Percentiles rank a stretch among this genome's conserved stretches.
These are phyloP conservation scores for Gibbula magus DNA, from an alignment of 2,888 invertebrate genomes.

Conservation along the genomic window DNA sequence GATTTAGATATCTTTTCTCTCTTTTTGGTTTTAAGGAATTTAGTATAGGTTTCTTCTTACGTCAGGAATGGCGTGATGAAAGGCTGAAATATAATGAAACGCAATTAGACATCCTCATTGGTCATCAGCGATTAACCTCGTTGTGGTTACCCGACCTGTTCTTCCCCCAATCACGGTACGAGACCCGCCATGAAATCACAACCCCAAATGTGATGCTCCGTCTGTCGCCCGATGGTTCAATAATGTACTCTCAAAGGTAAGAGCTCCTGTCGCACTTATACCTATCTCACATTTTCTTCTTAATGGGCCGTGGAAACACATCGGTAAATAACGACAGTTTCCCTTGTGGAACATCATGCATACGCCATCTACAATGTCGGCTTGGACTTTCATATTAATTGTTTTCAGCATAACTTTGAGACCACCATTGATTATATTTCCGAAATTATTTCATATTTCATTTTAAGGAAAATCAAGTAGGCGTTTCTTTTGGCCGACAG, in stretches of 20 bases:
- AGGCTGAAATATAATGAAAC: constrained; percentile 36
- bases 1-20: not conserved
- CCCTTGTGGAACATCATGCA: too few relatives aligned
- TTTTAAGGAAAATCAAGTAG: too few relatives aligned
- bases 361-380: too few relatives aligned
- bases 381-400: too few relatives aligned
- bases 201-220: constrained; percentile 49
- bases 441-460: too few relatives aligned
- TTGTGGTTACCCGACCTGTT: constrained; percentile 55
- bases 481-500: too few relatives aligned
- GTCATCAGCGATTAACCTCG: constrained; percentile 29
- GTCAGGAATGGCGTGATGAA: constrained; percentile 46
- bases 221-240: constrained; percentile 44
- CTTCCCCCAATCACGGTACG: constrained; percentile 49
- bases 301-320: too few relatives aligned
- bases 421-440: too few relatives aligned
- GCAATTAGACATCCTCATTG: constrained; percentile 8
- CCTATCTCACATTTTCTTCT: too few relatives aligned
- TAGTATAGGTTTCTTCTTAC: constrained; percentile 45
- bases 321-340: too few relatives aligned
- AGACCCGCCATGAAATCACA: constrained; percentile 43
- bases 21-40: constrained; percentile 43
- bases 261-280: not conserved
- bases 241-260: constrained; percentile 50
- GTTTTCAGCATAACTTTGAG: too few relatives aligned